Evolutionary conservation across 23 tunicate genomes (phyloP).

Genomic region (Pegea sp.): DNA sequence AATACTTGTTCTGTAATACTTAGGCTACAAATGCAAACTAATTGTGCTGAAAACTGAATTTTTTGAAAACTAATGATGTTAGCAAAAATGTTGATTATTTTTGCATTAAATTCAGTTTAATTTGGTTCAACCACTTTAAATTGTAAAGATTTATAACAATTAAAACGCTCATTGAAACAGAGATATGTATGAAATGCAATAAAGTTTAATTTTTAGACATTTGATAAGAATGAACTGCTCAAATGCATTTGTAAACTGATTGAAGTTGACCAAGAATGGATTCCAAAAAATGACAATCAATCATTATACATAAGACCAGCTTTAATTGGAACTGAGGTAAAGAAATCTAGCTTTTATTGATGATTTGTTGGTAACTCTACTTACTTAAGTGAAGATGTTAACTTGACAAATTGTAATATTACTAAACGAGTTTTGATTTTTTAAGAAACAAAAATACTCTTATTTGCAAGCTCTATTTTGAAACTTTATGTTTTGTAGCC

Average conservation of each 20-base stretch:
- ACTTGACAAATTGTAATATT: neutral
- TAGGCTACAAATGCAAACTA: too few relatives aligned
- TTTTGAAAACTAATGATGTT: too few relatives aligned
- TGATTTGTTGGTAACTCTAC: neutral
- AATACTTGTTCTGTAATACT: too few relatives aligned
- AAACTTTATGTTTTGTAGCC: neutral
- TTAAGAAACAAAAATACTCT: conserved; percentile 3
- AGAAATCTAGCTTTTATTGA: neutral
- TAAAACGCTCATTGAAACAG: too few relatives aligned
- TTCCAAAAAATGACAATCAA: conserved; percentile 8
- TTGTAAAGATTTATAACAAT: neutral
- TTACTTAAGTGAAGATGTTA: too few relatives aligned
- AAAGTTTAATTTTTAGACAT: too few relatives aligned
- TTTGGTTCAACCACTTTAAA: neutral
- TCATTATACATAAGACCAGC: conserved; percentile 35
- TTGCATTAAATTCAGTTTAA: too few relatives aligned
- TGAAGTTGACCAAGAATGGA: conserved; percentile 24
- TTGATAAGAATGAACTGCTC: conserved; percentile 12
- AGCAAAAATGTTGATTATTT: too few relatives aligned
- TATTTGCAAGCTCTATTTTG: neutral
- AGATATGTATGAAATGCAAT: too few relatives aligned
- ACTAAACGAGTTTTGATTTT: neutral
- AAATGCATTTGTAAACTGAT: conserved; percentile 18
- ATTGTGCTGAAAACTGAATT: too few relatives aligned
- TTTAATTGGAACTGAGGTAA: conserved; percentile 28